Percentiles rank a stretch among this genome's conserved stretches.
These are phyloP conservation scores for Drymodes brunneopygia DNA, from an alignment of 2,113 vertebrate species.

Conservation along the genomic window DNA sequence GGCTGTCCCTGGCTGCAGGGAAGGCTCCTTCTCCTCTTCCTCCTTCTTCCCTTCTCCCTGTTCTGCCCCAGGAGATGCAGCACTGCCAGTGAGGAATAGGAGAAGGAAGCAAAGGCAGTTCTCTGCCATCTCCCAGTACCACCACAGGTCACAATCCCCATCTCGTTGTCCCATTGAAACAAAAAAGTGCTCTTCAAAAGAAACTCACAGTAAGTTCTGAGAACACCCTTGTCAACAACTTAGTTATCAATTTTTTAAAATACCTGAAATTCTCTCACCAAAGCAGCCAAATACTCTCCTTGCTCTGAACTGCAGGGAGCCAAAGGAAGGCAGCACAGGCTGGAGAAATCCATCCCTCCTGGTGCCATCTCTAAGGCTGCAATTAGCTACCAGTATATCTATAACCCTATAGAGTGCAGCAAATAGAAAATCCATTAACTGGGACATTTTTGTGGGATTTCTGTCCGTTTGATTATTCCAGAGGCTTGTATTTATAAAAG, in stretches of 20 bases:
- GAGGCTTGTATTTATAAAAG: background rate
- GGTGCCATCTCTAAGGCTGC: background rate
- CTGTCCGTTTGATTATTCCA: background rate
- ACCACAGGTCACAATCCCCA: background rate
- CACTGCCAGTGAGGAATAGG: background rate
- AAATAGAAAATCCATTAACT: background rate
- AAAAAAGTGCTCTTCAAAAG: background rate
- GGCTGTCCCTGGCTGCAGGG: background rate
- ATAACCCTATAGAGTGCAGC: background rate
- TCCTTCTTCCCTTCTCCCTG: background rate
- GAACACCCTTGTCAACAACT: background rate
- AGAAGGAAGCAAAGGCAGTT: background rate
- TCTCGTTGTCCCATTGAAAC: background rate
- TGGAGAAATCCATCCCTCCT: background rate
- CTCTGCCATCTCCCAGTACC: background rate
- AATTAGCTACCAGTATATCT: background rate
- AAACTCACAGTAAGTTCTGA: background rate
- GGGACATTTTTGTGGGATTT: background rate
- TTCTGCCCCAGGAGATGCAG: background rate
- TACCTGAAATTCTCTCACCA: background rate
- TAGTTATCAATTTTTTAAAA: fast-evolving
- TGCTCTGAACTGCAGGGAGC: background rate
- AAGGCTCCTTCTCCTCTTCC: background rate
- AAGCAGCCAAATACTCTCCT: background rate
- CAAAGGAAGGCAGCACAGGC: background rate